Evolutionary conservation across 2,113 vertebrate species (phyloP).

Genomic region (Sinosuthora webbiana): DNA sequence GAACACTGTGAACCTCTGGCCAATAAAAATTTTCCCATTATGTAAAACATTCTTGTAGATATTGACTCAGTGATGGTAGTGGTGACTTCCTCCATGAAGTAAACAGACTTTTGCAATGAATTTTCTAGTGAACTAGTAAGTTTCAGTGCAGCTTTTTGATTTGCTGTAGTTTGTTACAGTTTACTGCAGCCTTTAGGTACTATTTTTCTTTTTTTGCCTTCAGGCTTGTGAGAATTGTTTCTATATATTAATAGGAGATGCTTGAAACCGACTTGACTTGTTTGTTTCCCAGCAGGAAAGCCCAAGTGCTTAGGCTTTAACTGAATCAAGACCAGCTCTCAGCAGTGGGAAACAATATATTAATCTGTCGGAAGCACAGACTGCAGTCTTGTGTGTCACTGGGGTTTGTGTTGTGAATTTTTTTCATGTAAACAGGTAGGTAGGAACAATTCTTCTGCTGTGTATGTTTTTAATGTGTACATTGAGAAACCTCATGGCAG

Average conservation of each 20-base stretch:
- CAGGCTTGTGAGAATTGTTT: constrained; percentile 38
- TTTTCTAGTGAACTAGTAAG: not conserved
- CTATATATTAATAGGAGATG: constrained; percentile 46
- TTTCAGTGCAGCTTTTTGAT: not conserved
- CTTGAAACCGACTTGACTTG: constrained; percentile 36
- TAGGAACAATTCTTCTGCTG: not conserved
- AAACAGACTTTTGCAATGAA: not conserved
- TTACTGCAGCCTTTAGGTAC: not conserved
- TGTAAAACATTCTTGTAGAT: constrained; percentile 57
- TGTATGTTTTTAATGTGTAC: not conserved
- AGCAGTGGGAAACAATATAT: constrained; percentile 44
- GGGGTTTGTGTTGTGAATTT: constrained; percentile 32
- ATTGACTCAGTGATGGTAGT: constrained; percentile 58
- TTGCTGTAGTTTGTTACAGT: not conserved
- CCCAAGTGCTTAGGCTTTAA: constrained; percentile 43
- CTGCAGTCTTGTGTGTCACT: constrained; percentile 25
- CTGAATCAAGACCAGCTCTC: constrained; percentile 50
- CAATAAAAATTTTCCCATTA: constrained; percentile 62
- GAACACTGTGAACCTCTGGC: constrained; percentile 67
- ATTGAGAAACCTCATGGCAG: not conserved
- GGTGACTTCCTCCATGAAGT: constrained; percentile 57
- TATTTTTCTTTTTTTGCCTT: constrained; percentile 4
- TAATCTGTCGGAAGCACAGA: constrained; percentile 32
- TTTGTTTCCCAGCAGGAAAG: constrained; percentile 63
- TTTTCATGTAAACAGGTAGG: constrained; percentile 44